A percentile compares a stretch with the other conserved stretches of the same genome.
phyloP scores from a whole-genome alignment of 2,888 invertebrate species.

The Polyommatus iphigenia region DNA sequence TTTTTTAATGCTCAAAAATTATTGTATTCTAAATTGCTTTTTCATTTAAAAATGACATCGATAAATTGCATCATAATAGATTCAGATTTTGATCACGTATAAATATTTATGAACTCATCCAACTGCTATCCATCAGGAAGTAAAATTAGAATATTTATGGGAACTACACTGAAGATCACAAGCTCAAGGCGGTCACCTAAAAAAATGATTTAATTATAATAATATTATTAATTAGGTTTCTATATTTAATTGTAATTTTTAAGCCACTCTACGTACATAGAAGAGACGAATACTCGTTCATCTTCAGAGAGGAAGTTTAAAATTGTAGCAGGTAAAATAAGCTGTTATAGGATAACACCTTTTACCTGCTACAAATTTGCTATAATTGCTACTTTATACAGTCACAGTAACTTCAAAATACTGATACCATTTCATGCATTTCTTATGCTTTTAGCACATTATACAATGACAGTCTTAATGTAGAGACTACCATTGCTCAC shows the following conservation, averaged over 20 bases:
- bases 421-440: too few species aligned
- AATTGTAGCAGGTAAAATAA: too few species aligned
- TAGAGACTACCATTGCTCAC: too few species aligned
- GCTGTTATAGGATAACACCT: too few species aligned
- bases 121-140: constrained; percentile 3
- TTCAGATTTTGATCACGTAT: not conserved
- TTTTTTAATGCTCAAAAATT: not conserved
- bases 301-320: too few species aligned
- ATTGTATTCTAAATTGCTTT: not conserved
- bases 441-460: too few species aligned
- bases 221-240: not conserved
- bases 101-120: not conserved
- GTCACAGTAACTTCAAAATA: too few species aligned
- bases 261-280: not conserved
- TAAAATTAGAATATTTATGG: not conserved
- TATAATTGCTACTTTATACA: too few species aligned
- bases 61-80: not conserved
- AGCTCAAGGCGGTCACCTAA: not conserved
- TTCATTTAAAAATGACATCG: not conserved
- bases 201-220: not conserved
- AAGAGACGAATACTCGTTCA: not conserved
- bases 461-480: too few species aligned
- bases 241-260: not conserved
- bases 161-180: not conserved
- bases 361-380: too few species aligned